Evolutionary conservation across 92 coral and sea anemone species (phyloP).

Genomic region (Metridium senile): DNA sequence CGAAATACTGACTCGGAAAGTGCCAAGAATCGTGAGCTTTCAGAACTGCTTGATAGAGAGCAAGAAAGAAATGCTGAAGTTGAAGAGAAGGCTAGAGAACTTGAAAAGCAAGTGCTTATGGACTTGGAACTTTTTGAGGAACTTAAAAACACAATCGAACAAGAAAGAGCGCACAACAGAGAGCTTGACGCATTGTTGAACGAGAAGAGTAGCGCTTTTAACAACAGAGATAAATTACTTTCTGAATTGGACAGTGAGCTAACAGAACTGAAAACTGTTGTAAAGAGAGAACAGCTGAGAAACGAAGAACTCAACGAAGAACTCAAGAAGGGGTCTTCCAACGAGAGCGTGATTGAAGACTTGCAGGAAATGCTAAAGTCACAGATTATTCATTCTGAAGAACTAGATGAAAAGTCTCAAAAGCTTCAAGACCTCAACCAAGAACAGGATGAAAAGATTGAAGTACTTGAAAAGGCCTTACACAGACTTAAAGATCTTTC

Average conservation of each 20-base stretch:
- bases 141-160: slow-evolving; percentile 50
- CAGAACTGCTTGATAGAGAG: slow-evolving; percentile 62
- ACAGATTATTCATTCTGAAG: slow-evolving; percentile 39
- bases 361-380: slow-evolving; percentile 49
- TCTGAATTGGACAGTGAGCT: slow-evolving; percentile 43
- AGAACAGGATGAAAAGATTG: slow-evolving; percentile 42
- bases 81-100: slow-evolving; percentile 56
- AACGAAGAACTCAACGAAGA: slow-evolving; percentile 61
- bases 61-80: slow-evolving; percentile 34
- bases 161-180: slow-evolving; percentile 62
- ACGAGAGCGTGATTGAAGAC: slow-evolving; percentile 35
- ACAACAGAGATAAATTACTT: slow-evolving; percentile 43
- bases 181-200: slow-evolving; percentile 60
- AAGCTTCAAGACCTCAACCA: slow-evolving; percentile 37
- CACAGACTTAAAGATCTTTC: slow-evolving; percentile 23
- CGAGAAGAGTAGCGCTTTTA: slow-evolving; percentile 51
- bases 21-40: slow-evolving; percentile 52
- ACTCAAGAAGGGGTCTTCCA: slow-evolving; percentile 45
- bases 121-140: slow-evolving; percentile 71
- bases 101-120: slow-evolving; percentile 60
- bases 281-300: slow-evolving; percentile 52
- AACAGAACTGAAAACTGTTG: slow-evolving; percentile 24
- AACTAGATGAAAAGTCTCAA: slow-evolving; percentile 39
- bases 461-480: slow-evolving; percentile 33
- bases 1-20: slow-evolving; percentile 50